These are phyloP conservation scores for Cossypha heuglini DNA, from an alignment of 2,797 vertebrate species.

Conservation along the genomic window DNA sequence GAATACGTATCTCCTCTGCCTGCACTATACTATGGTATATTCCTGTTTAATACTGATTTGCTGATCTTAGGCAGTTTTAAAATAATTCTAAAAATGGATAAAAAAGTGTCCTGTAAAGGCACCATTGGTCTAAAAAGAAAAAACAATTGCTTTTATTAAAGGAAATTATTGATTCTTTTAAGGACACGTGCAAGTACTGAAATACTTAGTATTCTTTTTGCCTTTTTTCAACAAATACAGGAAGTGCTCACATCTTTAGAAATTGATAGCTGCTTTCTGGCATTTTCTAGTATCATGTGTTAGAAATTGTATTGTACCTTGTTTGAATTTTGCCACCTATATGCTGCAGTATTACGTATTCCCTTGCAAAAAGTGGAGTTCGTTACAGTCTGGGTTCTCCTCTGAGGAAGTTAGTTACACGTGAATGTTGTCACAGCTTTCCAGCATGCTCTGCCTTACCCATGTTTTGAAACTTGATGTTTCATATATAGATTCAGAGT, in stretches of 20 bases:
- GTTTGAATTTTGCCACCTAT: conserved; percentile 2
- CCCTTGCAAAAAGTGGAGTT: conserved; percentile 33
- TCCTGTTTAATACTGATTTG: not conserved
- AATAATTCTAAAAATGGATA: not conserved
- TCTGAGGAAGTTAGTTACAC: not conserved
- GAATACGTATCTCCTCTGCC: not conserved
- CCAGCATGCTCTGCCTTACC: not conserved
- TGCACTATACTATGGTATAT: not conserved
- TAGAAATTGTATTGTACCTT: not conserved
- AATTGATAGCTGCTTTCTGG: not conserved
- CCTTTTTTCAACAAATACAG: not conserved
- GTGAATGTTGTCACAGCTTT: not conserved
- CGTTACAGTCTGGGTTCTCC: not conserved
- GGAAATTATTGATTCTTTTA: not conserved
- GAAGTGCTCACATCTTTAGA: not conserved
- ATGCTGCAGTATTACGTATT: conserved; percentile 28
- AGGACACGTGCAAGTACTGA: conserved; percentile 10
- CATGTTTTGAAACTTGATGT: not conserved
- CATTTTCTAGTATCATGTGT: not conserved
- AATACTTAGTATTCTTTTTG: not conserved
- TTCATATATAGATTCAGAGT: not conserved
- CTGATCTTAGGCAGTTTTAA: not conserved
- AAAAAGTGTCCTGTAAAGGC: not conserved
- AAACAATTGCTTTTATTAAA: not conserved
- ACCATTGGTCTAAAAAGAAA: not conserved